Evolutionary conservation across 2,797 vertebrate genomes (phyloP), one percentile per base, ranked within the genome.

Genomic region (Hippopotamyrus pictus): DNA sequence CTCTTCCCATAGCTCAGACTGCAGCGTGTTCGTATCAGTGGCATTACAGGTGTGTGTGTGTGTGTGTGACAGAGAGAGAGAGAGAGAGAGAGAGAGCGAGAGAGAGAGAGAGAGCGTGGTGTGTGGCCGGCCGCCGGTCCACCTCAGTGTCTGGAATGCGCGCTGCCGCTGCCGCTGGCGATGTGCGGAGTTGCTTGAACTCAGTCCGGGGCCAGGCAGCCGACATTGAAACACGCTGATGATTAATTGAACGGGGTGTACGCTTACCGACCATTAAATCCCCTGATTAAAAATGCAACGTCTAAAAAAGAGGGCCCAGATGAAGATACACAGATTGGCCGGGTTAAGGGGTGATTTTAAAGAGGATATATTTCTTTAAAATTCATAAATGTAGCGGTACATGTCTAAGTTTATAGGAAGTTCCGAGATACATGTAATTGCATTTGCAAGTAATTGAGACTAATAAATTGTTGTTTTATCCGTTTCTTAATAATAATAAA

Each of bases 161-260:
- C 91, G 90, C 90, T 91, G 88, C 90, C 90, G 89, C 92, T 94
- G 90, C 90, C 90, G 89, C 92, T 94, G 90, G 92, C 92, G 93
- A 90, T 89, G 89, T 89, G 79, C 88, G 93, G 9, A 92, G 92
- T 93, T 93, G 93, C 19, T 90, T 90, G 33, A n/a, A 87, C 87
- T 91, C 88, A 65, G 59, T 88, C 91, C 93, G 90, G 92, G 90
- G 92, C 92, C 90, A 93, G 92, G 57, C 37, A 92, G 90, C 92
- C 95, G 93, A 92, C 92, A 90, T 89, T 92, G 94, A 92, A 94
- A 95, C 92, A 91, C 91, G 92, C 91, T 93, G 93, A 93, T 97
- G 94, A 95, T 96, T 97, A 96, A 97, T 96, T 96, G 92, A 97
- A 94, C 90, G 84, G 90, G 94, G 94, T 95, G 92, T 97, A 96